Conservation (phyloP, 2,888 invertebrate genomes). For the Argyresthia albistria region DNA sequence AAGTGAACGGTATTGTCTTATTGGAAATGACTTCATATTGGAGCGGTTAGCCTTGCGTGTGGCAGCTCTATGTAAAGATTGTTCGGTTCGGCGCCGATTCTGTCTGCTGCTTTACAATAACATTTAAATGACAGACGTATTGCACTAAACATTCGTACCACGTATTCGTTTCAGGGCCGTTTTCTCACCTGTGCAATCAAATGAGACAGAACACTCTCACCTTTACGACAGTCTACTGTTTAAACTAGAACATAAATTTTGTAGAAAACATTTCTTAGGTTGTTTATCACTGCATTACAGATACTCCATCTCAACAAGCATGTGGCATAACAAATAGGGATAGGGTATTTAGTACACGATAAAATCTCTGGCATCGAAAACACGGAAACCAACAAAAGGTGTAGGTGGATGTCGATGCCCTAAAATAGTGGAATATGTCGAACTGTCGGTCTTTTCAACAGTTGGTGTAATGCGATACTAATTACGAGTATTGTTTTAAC, state of each 20-base stretch:
- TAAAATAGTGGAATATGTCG: neutral
- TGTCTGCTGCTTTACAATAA: neutral
- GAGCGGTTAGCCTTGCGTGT: slow-evolving; percentile 52
- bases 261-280: too few species aligned
- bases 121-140: slow-evolving; percentile 45
- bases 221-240: too few species aligned
- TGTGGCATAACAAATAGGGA: too few species aligned
- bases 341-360: neutral
- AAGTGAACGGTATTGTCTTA: slow-evolving; percentile 48
- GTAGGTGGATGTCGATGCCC: neutral
- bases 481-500: slow-evolving; percentile 15
- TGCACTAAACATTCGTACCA: slow-evolving; percentile 36
- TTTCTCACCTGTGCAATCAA: slow-evolving; percentile 14
- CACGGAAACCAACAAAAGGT: neutral
- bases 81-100: neutral
- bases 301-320: too few species aligned
- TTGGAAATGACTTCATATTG: slow-evolving; percentile 36
- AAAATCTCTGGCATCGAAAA: slow-evolving; percentile 1
- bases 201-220: neutral
- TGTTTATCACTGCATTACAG: too few species aligned
- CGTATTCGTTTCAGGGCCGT: slow-evolving; percentile 39
- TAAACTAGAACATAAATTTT: too few species aligned
- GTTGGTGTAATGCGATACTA: slow-evolving; percentile 29
- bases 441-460: slow-evolving; percentile 17
- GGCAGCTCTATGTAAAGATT: slow-evolving; percentile 19